Percentiles rank a stretch among this genome's conserved stretches.
Evolutionary conservation across 2,797 vertebrate species (phyloP).

Genomic region (Myiotriccus ornatus): DNA sequence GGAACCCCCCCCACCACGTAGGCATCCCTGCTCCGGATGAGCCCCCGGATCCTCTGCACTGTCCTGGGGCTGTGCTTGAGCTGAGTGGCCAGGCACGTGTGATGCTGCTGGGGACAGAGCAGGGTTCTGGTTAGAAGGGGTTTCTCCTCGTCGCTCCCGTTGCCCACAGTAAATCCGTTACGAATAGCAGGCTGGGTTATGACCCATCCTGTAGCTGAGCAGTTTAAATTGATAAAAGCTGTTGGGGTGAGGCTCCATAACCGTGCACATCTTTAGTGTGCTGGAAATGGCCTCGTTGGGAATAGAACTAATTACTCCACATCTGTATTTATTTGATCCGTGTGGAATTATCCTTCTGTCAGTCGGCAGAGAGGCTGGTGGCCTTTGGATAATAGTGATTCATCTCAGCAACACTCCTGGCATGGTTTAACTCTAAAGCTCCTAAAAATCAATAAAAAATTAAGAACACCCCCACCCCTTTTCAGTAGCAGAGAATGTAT

Average conservation of each 20-base stretch:
- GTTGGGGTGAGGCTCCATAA: slow-evolving; percentile 90
- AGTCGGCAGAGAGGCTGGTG: slow-evolving; percentile 91
- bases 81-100: slow-evolving; percentile 83
- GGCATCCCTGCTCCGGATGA: slow-evolving; percentile 82
- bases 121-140: slow-evolving; percentile 71
- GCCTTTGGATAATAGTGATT: slow-evolving; percentile 91
- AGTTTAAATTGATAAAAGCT: slow-evolving; percentile 99
- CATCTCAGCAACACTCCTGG: slow-evolving; percentile 94
- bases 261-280: slow-evolving; percentile 95
- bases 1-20: slow-evolving; percentile 84
- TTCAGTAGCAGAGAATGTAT: background rate
- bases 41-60: slow-evolving; percentile 80
- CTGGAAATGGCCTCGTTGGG: slow-evolving; percentile 94
- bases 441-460: slow-evolving; percentile 89
- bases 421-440: slow-evolving; percentile 87
- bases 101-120: slow-evolving; percentile 67
- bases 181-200: slow-evolving; percentile 92
- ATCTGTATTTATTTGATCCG: slow-evolving; percentile 99
- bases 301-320: slow-evolving; percentile 99
- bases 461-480: slow-evolving; percentile 53
- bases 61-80: slow-evolving; percentile 89
- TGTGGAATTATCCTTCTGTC: slow-evolving; percentile 98
- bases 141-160: slow-evolving; percentile 79
- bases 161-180: slow-evolving; percentile 90
- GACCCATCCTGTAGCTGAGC: slow-evolving; percentile 95